phyloP scores from a whole-genome alignment of 2,888 invertebrate genomes.

The Tetropium fuscum region DNA sequence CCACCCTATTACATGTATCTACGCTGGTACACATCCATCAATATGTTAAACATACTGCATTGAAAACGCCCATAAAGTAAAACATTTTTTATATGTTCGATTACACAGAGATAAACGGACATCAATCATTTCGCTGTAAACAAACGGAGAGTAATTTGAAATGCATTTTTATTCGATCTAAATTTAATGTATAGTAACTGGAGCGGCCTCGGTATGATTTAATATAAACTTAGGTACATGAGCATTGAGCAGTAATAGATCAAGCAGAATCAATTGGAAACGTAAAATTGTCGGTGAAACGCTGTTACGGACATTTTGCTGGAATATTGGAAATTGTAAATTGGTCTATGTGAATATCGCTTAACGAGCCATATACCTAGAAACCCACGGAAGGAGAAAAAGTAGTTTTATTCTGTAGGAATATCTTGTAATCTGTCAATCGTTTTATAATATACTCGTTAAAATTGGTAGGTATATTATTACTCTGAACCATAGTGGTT shows the following conservation, averaged over 20 bases:
- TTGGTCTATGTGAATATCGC: conserved; percentile 9
- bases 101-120: conserved; percentile 2
- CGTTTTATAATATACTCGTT: too few species aligned
- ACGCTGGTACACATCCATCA: conserved; percentile 5
- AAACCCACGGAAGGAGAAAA: too few species aligned
- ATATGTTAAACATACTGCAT: neutral
- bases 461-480: too few species aligned
- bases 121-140: conserved; percentile 17
- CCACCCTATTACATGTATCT: neutral
- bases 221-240: conserved; percentile 29
- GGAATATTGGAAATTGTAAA: conserved; percentile 2
- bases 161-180: conserved; percentile 26
- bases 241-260: conserved; percentile 25
- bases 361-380: too few species aligned
- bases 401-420: too few species aligned
- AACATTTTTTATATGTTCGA: too few species aligned
- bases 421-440: too few species aligned
- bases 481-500: too few species aligned
- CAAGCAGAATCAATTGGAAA: too few species aligned
- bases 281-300: conserved; percentile 29
- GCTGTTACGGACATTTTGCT: conserved; percentile 22
- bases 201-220: conserved; percentile 26
- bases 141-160: conserved; percentile 24
- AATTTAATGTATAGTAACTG: conserved; percentile 28
- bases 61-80: neutral